Conservation (phyloP, 2,797 vertebrate genomes). For the Mareca penelope region DNA sequence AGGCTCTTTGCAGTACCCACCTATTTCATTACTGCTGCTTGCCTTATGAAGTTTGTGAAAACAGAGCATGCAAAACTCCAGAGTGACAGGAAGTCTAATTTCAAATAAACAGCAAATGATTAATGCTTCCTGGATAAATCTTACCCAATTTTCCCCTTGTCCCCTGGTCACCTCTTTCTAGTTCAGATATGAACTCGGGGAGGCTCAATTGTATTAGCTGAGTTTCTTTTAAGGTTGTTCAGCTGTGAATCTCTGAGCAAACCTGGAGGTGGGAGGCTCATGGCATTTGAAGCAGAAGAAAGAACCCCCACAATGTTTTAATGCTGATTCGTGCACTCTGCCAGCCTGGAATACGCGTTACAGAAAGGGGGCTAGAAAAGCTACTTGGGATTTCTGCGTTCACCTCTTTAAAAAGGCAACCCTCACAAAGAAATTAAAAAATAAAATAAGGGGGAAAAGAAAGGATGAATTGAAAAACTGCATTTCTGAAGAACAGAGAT, state of each 20-base stretch:
- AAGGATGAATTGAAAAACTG: neutral
- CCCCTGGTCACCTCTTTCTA: neutral
- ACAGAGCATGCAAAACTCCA: neutral
- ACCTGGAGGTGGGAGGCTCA: constrained; percentile 16
- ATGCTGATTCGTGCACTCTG: neutral
- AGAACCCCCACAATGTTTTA: neutral
- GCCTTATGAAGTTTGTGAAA: neutral
- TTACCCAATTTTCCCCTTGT: neutral
- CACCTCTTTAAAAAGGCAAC: neutral
- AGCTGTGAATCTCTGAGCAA: neutral
- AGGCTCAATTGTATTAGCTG: neutral
- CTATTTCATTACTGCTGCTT: neutral
- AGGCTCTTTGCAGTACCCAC: neutral
- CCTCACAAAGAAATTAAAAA: neutral
- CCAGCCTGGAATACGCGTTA: neutral
- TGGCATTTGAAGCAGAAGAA: constrained; percentile 2
- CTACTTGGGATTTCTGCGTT: neutral
- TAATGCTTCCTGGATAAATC: neutral
- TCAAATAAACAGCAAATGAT: neutral
- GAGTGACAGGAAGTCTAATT: neutral
- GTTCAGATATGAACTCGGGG: neutral
- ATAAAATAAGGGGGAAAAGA: neutral
- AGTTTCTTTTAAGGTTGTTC: neutral
- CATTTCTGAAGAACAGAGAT: neutral
- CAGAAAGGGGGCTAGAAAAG: neutral